Percentiles rank a stretch among this genome's conserved stretches.
Evolutionary conservation across 2,113 vertebrate species (phyloP).

Genomic region (Leucoraja erinaceus): DNA sequence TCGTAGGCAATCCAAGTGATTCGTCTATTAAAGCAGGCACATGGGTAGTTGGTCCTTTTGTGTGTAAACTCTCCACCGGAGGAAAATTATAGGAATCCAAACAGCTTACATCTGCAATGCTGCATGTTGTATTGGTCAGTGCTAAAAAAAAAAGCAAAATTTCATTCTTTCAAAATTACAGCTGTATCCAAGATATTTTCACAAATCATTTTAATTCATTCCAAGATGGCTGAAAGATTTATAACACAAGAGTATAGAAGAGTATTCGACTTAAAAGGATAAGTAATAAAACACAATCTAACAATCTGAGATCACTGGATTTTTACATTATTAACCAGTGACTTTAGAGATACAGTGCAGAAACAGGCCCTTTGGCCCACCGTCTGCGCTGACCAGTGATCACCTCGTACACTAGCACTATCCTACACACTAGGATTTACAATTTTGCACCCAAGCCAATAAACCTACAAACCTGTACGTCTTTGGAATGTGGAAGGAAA

Average conservation of each 20-base stretch:
- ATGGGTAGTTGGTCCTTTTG: slow-evolving; percentile 72
- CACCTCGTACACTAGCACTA: too few relatives aligned
- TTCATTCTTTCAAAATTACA: background rate
- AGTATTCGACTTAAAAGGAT: background rate
- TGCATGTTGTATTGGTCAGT: slow-evolving; percentile 81
- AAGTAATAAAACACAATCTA: background rate
- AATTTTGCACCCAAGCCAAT: too few relatives aligned
- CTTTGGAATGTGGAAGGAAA: too few relatives aligned
- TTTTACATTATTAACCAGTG: background rate
- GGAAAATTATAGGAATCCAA: slow-evolving; percentile 78
- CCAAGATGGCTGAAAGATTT: background rate
- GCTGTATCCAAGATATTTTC: background rate
- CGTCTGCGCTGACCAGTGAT: too few relatives aligned
- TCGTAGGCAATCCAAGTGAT: slow-evolving; percentile 73
- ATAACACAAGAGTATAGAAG: background rate
- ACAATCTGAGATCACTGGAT: background rate
- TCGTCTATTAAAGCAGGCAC: slow-evolving; percentile 76
- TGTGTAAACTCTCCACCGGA: slow-evolving; percentile 72
- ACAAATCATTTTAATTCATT: background rate
- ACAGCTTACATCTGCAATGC: slow-evolving; percentile 70
- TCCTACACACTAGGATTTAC: too few relatives aligned
- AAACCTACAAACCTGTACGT: too few relatives aligned
- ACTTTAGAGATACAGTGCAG: too few relatives aligned
- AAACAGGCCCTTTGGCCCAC: too few relatives aligned
- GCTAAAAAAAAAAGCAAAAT: slow-evolving; percentile 57